These are phyloP conservation scores for Hyalella azteca DNA, from an alignment of 2,888 invertebrate species.

Conservation along the genomic window DNA sequence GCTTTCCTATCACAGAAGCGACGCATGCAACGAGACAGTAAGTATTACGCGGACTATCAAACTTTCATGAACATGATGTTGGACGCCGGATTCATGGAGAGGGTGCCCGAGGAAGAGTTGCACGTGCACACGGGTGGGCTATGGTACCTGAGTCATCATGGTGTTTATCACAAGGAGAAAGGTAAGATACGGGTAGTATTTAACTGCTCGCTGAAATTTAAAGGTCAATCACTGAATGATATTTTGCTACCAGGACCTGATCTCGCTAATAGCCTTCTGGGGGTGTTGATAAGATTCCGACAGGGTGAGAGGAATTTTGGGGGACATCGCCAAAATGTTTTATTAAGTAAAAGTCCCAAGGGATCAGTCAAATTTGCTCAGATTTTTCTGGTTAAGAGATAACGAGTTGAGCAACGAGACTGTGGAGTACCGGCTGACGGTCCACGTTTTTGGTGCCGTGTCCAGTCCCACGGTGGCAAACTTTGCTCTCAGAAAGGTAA, in stretches of 20 bases:
- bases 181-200: background rate
- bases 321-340: background rate
- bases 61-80: background rate
- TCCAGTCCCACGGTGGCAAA: too few relatives aligned
- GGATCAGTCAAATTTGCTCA: background rate
- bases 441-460: too few relatives aligned
- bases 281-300: background rate
- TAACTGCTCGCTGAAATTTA: background rate
- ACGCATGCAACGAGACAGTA: background rate
- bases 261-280: background rate
- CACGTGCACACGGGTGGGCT: background rate
- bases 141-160: background rate
- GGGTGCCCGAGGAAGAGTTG: background rate
- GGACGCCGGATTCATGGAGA: background rate
- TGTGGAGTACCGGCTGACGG: too few relatives aligned
- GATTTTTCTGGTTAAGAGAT: background rate
- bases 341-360: background rate
- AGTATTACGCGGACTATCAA: background rate
- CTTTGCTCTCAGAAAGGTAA: too few relatives aligned
- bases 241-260: too few relatives aligned
- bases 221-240: background rate
- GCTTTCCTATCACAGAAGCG: too few relatives aligned
- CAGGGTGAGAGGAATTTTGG: background rate
- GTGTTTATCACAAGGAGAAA: background rate
- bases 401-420: too few relatives aligned